Base-by-base conservation (phyloP, 2,888 invertebrate species). In the Nomada fabriciana region DNA sequence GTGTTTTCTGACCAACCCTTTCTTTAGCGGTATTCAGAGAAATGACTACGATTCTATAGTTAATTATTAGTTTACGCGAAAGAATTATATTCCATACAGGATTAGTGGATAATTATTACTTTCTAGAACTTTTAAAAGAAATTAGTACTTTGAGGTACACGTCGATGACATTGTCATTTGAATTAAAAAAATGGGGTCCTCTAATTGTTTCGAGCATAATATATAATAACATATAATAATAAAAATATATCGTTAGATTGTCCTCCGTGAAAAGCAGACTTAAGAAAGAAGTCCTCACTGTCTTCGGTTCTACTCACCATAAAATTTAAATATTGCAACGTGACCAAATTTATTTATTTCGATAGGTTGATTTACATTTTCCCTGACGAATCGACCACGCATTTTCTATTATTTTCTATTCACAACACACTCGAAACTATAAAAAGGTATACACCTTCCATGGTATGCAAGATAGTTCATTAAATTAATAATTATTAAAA, bases 301-400 rank as follows among this genome's bases (percentile, higher is more conserved):
- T 20, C 11, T 43, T 59, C 43, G 29, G 25, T 29, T 59, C n/a
- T 59, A 50, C 50, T 68, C 47, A 43, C 69, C 57, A 3, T 25
- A 25, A 18, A 18, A n/a, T n/a, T 42, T 60, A 65, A 70, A 64
- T 59, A 59, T 43, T 43, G 69, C 64, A 52, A 69, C 69, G 23
- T 15, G 61, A 18, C 20, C 25, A 55, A 18, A 61, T 70, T 53
- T 61, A 75, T 29, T 47, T 47, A 57, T 72, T 72, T 63, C 43
- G 43, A 55, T 15, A n/a, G 72, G 18, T 43, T 43, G 63, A 20
- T 43, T 61, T 43, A 71, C 52, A 43, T 52, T 42, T 53, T 36
- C 3, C 20, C 42, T 29, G 70, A 75, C 61, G 70, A 60, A 69
- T 76, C 59, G 47, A 7, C 36, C 23, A 50, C 23, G 50, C 11